Evolutionary conservation across 2,888 invertebrate genomes (phyloP).

Genomic region (Phasia obesa): DNA sequence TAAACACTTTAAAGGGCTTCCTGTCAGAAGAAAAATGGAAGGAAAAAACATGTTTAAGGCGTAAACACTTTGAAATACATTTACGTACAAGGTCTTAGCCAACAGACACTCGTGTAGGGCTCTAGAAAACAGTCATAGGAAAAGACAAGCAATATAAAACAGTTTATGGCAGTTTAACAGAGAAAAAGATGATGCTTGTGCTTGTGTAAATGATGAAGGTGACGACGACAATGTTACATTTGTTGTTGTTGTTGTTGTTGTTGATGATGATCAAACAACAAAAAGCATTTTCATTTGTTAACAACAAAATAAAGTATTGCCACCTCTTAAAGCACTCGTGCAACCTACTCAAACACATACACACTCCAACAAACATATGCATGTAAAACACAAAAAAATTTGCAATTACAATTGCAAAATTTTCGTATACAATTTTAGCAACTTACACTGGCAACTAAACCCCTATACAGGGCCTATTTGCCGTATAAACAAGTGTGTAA

Average conservation of each 20-base stretch:
- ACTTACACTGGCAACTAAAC: neutral
- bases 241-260: constrained; percentile 19
- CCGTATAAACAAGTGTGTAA: neutral
- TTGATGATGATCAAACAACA: constrained; percentile 38
- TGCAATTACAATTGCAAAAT: constrained; percentile 41
- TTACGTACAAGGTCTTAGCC: constrained; percentile 51
- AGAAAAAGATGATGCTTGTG: constrained; percentile 41
- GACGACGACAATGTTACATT: constrained; percentile 18
- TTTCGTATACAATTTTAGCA: constrained; percentile 6
- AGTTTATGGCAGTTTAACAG: constrained; percentile 63
- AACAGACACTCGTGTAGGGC: constrained; percentile 39
- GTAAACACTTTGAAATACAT: constrained; percentile 56
- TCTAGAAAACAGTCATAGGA: constrained; percentile 6
- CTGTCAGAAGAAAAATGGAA: constrained; percentile 20
- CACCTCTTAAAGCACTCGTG: constrained; percentile 29
- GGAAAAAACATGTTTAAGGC: constrained; percentile 56
- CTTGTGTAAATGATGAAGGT: constrained; percentile 45
- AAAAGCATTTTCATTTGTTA: constrained; percentile 54
- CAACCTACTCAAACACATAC: neutral
- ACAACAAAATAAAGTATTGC: constrained; percentile 43
- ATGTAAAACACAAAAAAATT: constrained; percentile 7
- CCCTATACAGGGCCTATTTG: constrained; percentile 20
- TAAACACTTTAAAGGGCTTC: constrained; percentile 35
- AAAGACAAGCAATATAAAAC: constrained; percentile 8
- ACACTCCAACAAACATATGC: neutral